Evolutionary conservation across 23 tunicate species (phyloP).

Genomic region (Halocynthia roretzi): DNA sequence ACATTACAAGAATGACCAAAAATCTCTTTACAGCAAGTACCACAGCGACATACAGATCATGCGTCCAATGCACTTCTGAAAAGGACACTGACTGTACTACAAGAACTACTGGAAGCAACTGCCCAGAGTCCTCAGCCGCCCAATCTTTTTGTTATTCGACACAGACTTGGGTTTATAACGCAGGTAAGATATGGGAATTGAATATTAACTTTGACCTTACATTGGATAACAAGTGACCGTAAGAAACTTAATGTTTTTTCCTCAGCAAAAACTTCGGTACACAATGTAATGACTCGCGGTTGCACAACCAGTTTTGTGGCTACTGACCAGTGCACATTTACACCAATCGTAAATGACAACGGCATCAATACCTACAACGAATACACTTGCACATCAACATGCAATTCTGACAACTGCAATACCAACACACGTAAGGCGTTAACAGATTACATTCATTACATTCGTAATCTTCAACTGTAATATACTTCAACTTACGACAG

Average conservation of each 20-base stretch:
- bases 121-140: slow-evolving; percentile 6
- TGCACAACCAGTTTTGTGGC: slow-evolving; percentile 3
- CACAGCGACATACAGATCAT: slow-evolving; percentile 7
- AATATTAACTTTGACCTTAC: background rate
- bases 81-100: slow-evolving; percentile 18
- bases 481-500: no score
- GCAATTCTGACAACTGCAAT: slow-evolving; percentile 33
- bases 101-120: slow-evolving; percentile 9
- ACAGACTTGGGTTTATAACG: slow-evolving; percentile 2
- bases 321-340: slow-evolving; percentile 21
- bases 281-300: slow-evolving; percentile 1
- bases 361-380: slow-evolving; percentile 16
- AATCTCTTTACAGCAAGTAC: background rate
- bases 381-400: slow-evolving; percentile 19
- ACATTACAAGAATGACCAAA: no score
- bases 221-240: background rate
- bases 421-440: slow-evolving; percentile 18
- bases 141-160: slow-evolving; percentile 15
- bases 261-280: slow-evolving; percentile 20
- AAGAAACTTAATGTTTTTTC: background rate
- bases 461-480: background rate
- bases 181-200: background rate
- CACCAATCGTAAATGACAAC: background rate
- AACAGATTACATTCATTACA: background rate
- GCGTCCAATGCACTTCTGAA: slow-evolving; percentile 26